Base-by-base conservation (phyloP, 1,140 invertebrate genomes). In the Polypedilum pembai region DNA sequence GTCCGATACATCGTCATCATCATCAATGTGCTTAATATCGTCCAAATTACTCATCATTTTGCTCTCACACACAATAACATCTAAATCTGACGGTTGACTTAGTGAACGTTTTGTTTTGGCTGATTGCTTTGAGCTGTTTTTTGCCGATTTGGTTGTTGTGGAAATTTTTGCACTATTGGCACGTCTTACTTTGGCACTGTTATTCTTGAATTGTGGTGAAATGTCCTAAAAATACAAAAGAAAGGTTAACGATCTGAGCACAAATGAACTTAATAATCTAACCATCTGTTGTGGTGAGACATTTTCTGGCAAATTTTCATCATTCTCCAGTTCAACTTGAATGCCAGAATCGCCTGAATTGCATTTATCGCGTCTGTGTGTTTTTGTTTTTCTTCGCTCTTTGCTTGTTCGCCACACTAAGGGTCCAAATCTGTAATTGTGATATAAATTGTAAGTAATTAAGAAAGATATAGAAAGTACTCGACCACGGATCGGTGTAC, bases 311-410 rank as follows among this genome's bases (percentile, higher is more conserved):
- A 77, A 81, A 40, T 79, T 80, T 7, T 82, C 81, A 75, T 81
- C 81, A 75, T 81, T 80, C 65, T 81, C 82, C 75, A 88, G 84
- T 83, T 90, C 88, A 74, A 90, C 88, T 80, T 90, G 88, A 78
- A 91, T 91, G 40, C 90, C 90, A 73, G 88, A 90, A 80, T 92
- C 90, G 10, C 89, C 90, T 77, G 88, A 90, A 80, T 90, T 90
- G 80, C 90, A 91, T 80, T 91, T 91, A 74, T 88, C 87, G 77
- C 85, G 88, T 74, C 89, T 84, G 40, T 88, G 87, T 24, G 88
- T 88, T 80, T 90, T 90, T 65, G 86, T 89, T 78, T 89, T 88
- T 77, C 89, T 89, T 45, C 88, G 83, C 78, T 91, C 89, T 79
- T 90, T 90, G 76, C 88, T 91, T 7, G 87, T 86, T 63, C 89